phyloP scores from a whole-genome alignment of 2,888 invertebrate species.

The Schizaphis graminum region DNA sequence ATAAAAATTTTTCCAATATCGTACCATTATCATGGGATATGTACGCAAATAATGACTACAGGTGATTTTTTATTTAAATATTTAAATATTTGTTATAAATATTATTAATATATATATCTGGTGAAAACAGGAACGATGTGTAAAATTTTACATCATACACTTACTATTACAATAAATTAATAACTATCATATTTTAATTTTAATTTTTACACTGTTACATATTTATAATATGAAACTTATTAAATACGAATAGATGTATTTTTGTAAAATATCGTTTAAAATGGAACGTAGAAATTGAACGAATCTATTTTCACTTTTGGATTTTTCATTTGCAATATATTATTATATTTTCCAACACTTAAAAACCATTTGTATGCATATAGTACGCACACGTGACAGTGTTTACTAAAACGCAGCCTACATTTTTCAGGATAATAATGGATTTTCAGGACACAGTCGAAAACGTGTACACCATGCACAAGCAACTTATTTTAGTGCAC shows the following conservation, averaged over 20 bases:
- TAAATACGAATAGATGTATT: background rate
- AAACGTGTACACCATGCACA: slow-evolving; percentile 47
- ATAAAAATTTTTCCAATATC: slow-evolving; percentile 81
- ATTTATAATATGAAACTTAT: background rate
- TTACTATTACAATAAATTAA: background rate
- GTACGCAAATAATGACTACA: slow-evolving; percentile 88
- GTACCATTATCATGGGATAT: slow-evolving; percentile 96
- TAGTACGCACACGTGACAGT: background rate
- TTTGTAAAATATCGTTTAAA: background rate
- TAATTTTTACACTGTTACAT: background rate
- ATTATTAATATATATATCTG: background rate
- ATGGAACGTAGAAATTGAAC: background rate
- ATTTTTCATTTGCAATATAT: background rate
- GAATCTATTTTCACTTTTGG: background rate
- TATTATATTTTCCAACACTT: background rate
- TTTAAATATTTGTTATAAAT: background rate
- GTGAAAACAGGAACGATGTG: background rate
- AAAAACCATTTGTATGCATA: background rate
- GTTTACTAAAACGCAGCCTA: background rate
- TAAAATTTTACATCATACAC: background rate
- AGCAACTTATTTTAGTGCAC: slow-evolving; percentile 48
- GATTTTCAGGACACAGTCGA: slow-evolving; percentile 1
- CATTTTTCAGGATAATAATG: slow-evolving; percentile 53
- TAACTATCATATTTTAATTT: background rate
- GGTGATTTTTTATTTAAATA: slow-evolving; percentile 75